Conservation (phyloP, 92 coral and sea anemone genomes). For the Porites lobata region DNA sequence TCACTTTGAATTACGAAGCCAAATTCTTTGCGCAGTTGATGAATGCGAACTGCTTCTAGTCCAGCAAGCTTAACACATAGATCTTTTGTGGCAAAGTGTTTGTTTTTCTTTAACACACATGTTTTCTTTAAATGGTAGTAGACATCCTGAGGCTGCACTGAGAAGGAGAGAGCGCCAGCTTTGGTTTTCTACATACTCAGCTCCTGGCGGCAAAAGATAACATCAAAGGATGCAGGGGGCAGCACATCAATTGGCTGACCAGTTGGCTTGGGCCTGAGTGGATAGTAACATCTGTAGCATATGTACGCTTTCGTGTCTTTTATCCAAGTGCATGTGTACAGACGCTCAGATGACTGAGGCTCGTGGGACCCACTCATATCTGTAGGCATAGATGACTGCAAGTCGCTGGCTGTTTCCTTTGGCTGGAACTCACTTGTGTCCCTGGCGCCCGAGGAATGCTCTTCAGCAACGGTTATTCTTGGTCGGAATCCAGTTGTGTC, state of each 20-base stretch:
- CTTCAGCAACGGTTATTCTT: background rate
- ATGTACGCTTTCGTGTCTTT: background rate
- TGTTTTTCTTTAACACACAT: background rate
- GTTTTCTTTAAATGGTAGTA: constrained; percentile 14
- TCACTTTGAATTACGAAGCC: background rate
- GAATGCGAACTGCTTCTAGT: background rate
- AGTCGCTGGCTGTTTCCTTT: background rate
- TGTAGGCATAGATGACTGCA: constrained; percentile 5
- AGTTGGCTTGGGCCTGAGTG: constrained; percentile 34
- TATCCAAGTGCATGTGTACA: constrained; percentile 18
- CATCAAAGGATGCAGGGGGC: constrained; percentile 36
- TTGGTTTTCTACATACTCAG: constrained; percentile 5
- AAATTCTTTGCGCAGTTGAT: constrained; percentile 8
- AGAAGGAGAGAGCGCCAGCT: constrained; percentile 31
- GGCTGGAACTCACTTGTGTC: background rate
- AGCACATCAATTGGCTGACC: background rate
- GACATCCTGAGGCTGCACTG: constrained; percentile 25
- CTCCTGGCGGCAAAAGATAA: constrained; percentile 17
- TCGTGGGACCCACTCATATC: constrained; percentile 6
- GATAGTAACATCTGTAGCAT: constrained; percentile 34
- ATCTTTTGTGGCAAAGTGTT: background rate
- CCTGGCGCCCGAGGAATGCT: constrained; percentile 11
- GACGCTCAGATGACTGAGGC: constrained; percentile 1
- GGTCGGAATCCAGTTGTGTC: constrained; percentile 14
- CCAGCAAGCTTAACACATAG: background rate